These are phyloP conservation scores for Homalodisca vitripennis DNA, from an alignment of 1,140 invertebrate genomes.

Conservation along the genomic window DNA sequence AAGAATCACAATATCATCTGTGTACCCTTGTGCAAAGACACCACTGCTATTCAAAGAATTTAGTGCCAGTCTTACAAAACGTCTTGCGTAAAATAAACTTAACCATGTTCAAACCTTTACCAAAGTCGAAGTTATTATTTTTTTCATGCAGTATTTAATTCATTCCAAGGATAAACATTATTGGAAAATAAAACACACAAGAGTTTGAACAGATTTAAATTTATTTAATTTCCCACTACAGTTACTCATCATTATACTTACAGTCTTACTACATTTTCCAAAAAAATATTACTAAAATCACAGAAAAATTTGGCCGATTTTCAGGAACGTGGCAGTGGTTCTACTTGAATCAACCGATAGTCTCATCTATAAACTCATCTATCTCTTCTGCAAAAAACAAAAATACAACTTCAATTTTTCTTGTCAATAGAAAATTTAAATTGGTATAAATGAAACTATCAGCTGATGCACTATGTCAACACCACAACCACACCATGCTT, in stretches of 20 bases:
- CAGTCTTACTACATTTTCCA: not conserved
- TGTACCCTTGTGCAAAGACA: too few species aligned
- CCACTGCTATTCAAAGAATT: too few species aligned
- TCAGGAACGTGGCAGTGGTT: not conserved
- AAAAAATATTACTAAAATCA: constrained; percentile 8
- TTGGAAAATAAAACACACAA: not conserved
- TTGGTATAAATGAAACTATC: not conserved
- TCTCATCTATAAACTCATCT: not conserved
- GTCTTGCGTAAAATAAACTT: too few species aligned
- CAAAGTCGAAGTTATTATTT: too few species aligned
- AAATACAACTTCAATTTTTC: not conserved
- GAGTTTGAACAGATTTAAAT: too few species aligned
- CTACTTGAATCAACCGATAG: constrained; percentile 1
- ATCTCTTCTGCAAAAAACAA: constrained; percentile 9
- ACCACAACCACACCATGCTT: not conserved
- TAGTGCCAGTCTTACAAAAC: too few species aligned
- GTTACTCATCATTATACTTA: not conserved
- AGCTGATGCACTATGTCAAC: too few species aligned
- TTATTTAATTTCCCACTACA: too few species aligned
- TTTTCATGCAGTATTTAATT: too few species aligned
- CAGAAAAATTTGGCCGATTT: constrained; percentile 9
- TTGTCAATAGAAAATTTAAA: not conserved
- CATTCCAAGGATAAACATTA: too few species aligned
- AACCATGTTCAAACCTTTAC: too few species aligned
- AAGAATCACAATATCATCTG: too few species aligned